Base-by-base conservation (phyloP, 1,140 invertebrate species). In the Heliothis virescens region DNA sequence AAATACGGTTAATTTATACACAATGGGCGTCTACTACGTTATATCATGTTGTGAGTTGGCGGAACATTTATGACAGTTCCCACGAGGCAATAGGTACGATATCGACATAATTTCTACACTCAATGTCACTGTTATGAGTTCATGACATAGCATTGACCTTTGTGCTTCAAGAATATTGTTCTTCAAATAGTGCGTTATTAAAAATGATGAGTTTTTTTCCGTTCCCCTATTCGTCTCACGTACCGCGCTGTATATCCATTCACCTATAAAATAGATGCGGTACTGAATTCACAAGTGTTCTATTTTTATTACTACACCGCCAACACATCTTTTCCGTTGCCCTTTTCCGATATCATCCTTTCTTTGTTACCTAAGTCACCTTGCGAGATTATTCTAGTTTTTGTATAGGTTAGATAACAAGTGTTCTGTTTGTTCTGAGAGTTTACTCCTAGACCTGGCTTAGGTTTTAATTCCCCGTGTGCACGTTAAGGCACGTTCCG, bases 131-230 rank as follows among this genome's bases (percentile, higher is more conserved):
- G 53, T 57, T 57, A 67, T 48, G 11, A 67, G 63, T 67, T 67
- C 63, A 67, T 16, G 72, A 57, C 41, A 74, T 73, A 41, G 34
- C 71, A 73, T 74, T 74, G 72, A 75, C 73, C 57, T 50, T 59
- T 34, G 12, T 41, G 34, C 13, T 60, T n/a, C 11, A 60, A 16
- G 16, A 41, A 62, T 59, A 50, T 63, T 62, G 59, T 12, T 55
- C 59, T 41, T 48, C 15, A 47, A 62, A 50, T 29, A 48, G 41
- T 50, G 16, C 10, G 11, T 59, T 73, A 16, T 50, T 57, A 13
- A 50, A 41, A 72, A n/a, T 11, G 21, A 71, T 55, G 16, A 53
- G 48, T 71, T 71, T 50, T 71, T 26, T 16, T 7, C 67, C 3
- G 4, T 50, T 71, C 13, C 50, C 16, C 16, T 18, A 67, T 67